A percentile compares a stretch with the other conserved stretches of the same genome.
Conservation (phyloP, 1,140 invertebrate genomes). For the Zaprionus ornatus region DNA sequence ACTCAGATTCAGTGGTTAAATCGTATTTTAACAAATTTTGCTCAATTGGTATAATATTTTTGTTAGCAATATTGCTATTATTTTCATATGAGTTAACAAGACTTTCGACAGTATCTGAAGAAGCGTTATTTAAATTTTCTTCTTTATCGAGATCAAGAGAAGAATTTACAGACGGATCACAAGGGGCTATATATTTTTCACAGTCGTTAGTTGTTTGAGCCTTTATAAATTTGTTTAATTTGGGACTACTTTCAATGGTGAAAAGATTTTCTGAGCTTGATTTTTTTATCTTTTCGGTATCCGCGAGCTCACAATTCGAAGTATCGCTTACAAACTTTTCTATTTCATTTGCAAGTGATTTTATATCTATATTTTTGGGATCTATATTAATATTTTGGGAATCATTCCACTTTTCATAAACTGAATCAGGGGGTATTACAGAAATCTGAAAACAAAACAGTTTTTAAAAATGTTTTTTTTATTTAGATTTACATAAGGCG, state of each 20-base stretch:
- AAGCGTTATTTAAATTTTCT: not conserved
- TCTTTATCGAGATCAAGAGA: not conserved
- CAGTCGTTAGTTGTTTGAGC: not conserved
- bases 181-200: not conserved
- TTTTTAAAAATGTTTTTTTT: not conserved
- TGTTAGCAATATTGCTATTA: not conserved
- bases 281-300: not conserved
- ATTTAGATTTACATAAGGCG: not conserved
- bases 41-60: not conserved
- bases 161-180: not conserved
- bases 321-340: constrained; percentile 72
- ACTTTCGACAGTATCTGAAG: not conserved
- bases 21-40: not conserved
- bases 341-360: constrained; percentile 76
- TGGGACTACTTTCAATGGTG: not conserved
- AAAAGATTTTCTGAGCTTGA: not conserved
- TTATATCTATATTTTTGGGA: constrained; percentile 57
- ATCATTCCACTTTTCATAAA: not conserved
- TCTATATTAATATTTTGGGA: not conserved
- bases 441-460: constrained; percentile 13
- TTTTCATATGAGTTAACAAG: not conserved
- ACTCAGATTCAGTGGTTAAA: not conserved
- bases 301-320: not conserved
- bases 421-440: not conserved
- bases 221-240: not conserved